Base-by-base conservation (phyloP, 2,797 vertebrate species). In the Acrocephalus scirpaceus region DNA sequence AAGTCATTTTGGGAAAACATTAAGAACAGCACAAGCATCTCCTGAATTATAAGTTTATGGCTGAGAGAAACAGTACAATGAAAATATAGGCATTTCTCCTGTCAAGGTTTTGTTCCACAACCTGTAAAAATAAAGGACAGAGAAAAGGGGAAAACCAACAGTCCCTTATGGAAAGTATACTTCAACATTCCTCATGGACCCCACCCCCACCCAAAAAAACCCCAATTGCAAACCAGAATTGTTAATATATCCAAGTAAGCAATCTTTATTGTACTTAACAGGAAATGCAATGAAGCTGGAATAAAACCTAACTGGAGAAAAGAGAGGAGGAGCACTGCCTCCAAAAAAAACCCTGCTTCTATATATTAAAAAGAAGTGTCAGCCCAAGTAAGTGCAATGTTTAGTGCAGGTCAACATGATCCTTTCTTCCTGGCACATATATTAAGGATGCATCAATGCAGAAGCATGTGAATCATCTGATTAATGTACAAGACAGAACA, bases 1-100 rank as follows among this genome's bases (percentile, higher is more conserved):
- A 97, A 97, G 90, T 95, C 93, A 20, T 98, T 96, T 95, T 79
- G 97, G 97, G 96, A 97, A 97, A 97, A 96, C 95, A 97, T 93
- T 93, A 92, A 76, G 82, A 90, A 84, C 48, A 85, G 73, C 60
- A 92, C 76, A 96, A 73, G 29, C 76, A 94, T 93, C 96, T 93
- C 90, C 88, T 96, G 94, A 96, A 97, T 93, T 88, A 89, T 64
- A 94, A 98, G 94, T 95, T 92, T 90, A 74, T 85, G 50, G 53
- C 44, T 85, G 73, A 87, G 73, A 97, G 87, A 65, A 96, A 93
- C 21, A 91, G 30, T 66, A 73, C 42, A 90, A 82, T 81, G 54
- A 96, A 96, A 95, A 67, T 75, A 95, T 2, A 94, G 65, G 85
- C 78, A 89, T 93, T 89, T 97, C 51, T 74, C 81, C 60, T 38